Evolutionary conservation across 2,888 invertebrate genomes (phyloP), one percentile per base, ranked within the genome.

Genomic region (Atrina japonica): DNA sequence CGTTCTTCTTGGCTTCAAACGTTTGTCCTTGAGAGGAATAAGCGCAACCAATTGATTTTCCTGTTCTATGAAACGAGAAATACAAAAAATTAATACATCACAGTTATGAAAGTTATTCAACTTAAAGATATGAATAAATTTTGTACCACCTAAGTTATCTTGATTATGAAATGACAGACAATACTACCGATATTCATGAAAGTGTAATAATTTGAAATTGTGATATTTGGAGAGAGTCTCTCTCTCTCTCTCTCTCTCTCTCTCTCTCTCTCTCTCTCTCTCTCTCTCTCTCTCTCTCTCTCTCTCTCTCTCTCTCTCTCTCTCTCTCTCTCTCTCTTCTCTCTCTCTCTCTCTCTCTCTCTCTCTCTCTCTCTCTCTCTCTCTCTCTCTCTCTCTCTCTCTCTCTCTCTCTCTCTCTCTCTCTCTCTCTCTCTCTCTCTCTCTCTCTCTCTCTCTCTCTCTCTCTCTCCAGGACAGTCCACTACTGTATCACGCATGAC

Each of bases 211-310:
- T 11, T 11, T 11, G 14, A 41, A 41, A 41, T 14, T 41, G 9
- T 41, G 18, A n/a, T n/a, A n/a, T n/a, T n/a, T n/a, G n/a, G n/a
- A n/a, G n/a, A n/a, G n/a, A n/a, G 52, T 60, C 60, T 52, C 67
- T 41, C 60, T 25, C 40, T 45, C 60, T 41, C 66, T 66, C 47
- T 56, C 56, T 66, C 47, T 56, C 66, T 55, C 66, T 56, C 49
- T 66, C 47, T 56, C 56, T 60, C 52, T 60, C 52, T 40, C 18
- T 52, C 43, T 50, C 45, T 27, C 21, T 50, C 56, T 47, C 29
- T 14, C 18, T 60, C 29, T 53, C 27, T 52, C 59, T 67, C 93
- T 93, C 1, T 93, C 93, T 29, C 93, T 43, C 45, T 43, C 45
- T 43, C 5, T 3, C 1, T 16, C 9, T 18, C 5, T 59, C 49